Conservation (phyloP, 2,797 vertebrate species). For the Alfaro cultratus region DNA sequence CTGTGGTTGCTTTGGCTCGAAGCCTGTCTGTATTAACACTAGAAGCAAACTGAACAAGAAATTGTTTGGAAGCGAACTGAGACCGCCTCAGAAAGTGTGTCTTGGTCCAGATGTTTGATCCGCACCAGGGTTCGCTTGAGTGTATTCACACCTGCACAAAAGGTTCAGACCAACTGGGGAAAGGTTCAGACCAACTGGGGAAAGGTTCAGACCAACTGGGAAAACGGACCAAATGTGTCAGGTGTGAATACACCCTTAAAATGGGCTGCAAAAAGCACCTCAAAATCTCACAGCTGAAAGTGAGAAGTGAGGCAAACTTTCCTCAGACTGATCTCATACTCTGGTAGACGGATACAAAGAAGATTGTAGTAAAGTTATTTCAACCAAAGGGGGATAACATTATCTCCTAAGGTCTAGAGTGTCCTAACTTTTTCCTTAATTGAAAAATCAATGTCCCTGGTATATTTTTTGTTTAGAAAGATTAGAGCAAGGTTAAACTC, state of each 20-base stretch:
- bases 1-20: too few relatives aligned
- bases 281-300: neutral
- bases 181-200: too few relatives aligned
- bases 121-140: too few relatives aligned
- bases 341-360: neutral
- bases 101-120: too few relatives aligned
- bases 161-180: too few relatives aligned
- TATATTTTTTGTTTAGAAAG: neutral
- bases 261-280: neutral
- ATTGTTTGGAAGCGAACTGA: too few relatives aligned
- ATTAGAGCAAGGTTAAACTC: neutral
- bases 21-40: too few relatives aligned
- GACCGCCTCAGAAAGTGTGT: too few relatives aligned
- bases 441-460: neutral
- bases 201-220: too few relatives aligned
- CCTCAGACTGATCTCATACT: neutral
- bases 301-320: neutral
- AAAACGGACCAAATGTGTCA: too few relatives aligned
- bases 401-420: neutral
- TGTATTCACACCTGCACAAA: too few relatives aligned
- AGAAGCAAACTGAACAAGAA: too few relatives aligned
- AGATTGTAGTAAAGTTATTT: neutral
- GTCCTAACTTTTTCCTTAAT: neutral
- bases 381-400: neutral
- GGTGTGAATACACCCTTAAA: neutral